Conservation (phyloP, 2,113 vertebrate genomes). For the Triplophysa siluroides region DNA sequence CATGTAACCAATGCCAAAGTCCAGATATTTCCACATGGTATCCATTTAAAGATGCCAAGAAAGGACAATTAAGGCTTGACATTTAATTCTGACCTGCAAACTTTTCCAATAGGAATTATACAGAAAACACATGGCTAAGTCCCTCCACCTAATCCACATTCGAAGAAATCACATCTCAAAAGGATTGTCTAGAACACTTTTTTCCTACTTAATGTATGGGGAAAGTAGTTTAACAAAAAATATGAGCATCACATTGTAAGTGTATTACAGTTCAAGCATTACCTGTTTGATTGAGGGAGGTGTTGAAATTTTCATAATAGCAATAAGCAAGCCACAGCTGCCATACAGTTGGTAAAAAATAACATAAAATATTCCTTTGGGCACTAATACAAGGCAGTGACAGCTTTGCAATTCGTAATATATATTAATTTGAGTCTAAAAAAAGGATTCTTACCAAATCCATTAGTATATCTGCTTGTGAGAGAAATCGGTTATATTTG, state of each 20-base stretch:
- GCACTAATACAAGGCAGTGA: conserved; percentile 7
- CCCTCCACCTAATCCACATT: too few relatives aligned
- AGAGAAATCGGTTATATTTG: neutral
- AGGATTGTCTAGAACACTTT: too few relatives aligned
- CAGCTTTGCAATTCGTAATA: conserved; percentile 22
- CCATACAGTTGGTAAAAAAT: neutral
- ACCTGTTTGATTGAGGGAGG: too few relatives aligned
- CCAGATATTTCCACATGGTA: too few relatives aligned
- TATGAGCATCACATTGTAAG: neutral
- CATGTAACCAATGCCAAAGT: too few relatives aligned
- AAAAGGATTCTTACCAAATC: conserved; percentile 6
- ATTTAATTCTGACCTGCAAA: neutral
- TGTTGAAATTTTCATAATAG: too few relatives aligned
- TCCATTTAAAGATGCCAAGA: too few relatives aligned
- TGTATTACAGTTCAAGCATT: neutral
- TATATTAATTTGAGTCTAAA: conserved; percentile 15
- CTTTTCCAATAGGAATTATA: neutral
- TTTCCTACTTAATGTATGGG: too few relatives aligned
- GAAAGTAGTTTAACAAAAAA: too few relatives aligned
- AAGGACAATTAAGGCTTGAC: too few relatives aligned
- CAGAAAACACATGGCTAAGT: too few relatives aligned
- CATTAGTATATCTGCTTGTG: neutral
- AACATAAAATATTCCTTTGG: neutral
- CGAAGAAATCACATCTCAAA: too few relatives aligned
- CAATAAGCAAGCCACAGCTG: neutral